phyloP scores from a whole-genome alignment of 2,888 invertebrate genomes.

The Dryocosmus kuriphilus region DNA sequence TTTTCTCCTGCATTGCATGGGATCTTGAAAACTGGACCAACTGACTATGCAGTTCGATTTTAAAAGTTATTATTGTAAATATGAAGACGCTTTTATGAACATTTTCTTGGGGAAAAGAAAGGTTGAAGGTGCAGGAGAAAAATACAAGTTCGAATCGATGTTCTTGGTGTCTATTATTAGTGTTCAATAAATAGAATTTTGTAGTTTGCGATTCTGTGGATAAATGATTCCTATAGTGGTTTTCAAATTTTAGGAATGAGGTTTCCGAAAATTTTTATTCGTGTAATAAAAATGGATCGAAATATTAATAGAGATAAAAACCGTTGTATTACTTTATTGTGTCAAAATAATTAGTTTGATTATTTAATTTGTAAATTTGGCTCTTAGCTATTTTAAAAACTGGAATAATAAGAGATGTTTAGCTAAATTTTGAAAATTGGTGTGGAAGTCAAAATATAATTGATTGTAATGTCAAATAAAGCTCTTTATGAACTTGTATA shows the following conservation, averaged over 20 bases:
- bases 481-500: neutral
- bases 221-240: neutral
- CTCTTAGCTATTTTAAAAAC: too few species aligned
- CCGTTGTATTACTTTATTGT: neutral
- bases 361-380: too few species aligned
- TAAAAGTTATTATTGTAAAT: neutral
- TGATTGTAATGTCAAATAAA: neutral
- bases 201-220: neutral
- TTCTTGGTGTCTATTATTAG: slow-evolving; percentile 26
- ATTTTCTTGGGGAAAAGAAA: neutral
- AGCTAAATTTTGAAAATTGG: too few species aligned
- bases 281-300: neutral
- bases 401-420: too few species aligned
- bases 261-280: neutral
- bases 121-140: slow-evolving; percentile 13
- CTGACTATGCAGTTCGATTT: slow-evolving; percentile 1
- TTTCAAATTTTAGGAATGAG: neutral
- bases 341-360: too few species aligned
- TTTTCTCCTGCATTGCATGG: slow-evolving; percentile 18
- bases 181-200: slow-evolving; percentile 10
- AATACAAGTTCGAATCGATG: slow-evolving; percentile 36
- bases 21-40: slow-evolving; percentile 22
- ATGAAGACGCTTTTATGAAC: neutral
- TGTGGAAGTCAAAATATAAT: neutral
- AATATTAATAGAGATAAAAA: neutral